These are phyloP conservation scores for Promerops cafer DNA, from an alignment of 2,113 vertebrate species.

Conservation along the genomic window DNA sequence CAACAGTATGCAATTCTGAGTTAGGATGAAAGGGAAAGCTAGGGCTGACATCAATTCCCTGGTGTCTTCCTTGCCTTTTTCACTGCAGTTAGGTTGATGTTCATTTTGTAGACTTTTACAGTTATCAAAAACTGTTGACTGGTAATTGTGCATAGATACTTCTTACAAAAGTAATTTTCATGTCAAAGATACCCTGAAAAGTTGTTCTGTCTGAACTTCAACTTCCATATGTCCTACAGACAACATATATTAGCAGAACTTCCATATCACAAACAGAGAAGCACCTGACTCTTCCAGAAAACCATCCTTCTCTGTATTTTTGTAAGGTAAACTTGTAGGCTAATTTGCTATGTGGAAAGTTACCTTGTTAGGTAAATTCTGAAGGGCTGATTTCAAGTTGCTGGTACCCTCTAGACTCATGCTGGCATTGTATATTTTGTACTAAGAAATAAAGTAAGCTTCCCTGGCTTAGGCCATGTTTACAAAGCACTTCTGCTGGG, in stretches of 20 bases:
- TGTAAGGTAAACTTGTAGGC: neutral
- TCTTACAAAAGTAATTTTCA: neutral
- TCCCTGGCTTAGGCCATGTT: neutral
- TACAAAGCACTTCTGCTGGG: neutral
- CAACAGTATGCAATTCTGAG: neutral
- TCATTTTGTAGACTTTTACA: neutral
- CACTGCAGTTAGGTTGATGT: rapidly evolving
- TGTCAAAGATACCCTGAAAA: neutral
- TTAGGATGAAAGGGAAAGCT: neutral
- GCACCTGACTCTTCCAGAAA: neutral
- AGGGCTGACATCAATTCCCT: neutral
- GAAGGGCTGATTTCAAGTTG: neutral
- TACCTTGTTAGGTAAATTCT: neutral
- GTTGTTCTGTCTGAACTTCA: neutral
- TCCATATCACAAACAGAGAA: neutral
- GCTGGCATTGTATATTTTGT: neutral
- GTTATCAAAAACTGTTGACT: neutral
- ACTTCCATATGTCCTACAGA: neutral
- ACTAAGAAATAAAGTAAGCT: neutral
- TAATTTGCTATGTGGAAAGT: neutral
- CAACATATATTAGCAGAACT: neutral
- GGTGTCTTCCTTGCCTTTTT: neutral
- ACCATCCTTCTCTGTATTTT: neutral
- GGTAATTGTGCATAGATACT: neutral
- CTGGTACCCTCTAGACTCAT: neutral